Evolutionary conservation across 2,797 vertebrate genomes (phyloP), one percentile per base, ranked within the genome.

Genomic region (Somateria mollissima): DNA sequence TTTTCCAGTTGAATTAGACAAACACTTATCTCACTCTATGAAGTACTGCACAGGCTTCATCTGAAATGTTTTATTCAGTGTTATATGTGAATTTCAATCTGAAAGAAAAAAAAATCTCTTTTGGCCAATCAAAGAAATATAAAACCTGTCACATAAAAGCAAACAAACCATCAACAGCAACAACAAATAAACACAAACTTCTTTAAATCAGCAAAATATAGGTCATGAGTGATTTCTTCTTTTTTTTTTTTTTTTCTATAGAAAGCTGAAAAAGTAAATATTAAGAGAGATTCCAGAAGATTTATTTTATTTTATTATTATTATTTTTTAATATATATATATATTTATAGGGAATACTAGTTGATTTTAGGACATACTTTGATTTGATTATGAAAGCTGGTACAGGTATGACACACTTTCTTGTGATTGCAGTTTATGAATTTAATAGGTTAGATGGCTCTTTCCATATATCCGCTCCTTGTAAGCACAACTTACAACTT

Each of bases 161-260:
- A 87, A 65, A 85, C 13, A 30, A 54, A 24, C 47, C 47, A 49
- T 49, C 21, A 49, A 49, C 3, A 24, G 22, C 47, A 49, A 49
- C 47, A 49, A 30, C 53, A 54, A 28, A 53, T 8, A 47, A 70
- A 3, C 8, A 60, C 7, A 28, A 49, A 4, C 25, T 34, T 56
- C 54, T 58, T 28, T 1, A 73, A 66, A 2, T 41, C 11, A 45
- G 1, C 4, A 21, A 34, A 56, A 71, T 37, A 60, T 66, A 77
- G 4, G 41, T 13, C 1, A 43, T 43, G 13, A 75, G 6, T n/a
- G 2, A 0, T 30, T 8, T 2, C 34, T 36, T 36, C 34, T 21
- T 30, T 8, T 2, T 18, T 24, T 3, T n/a, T 49, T 21, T 27
- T 34, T 34, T 34, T 21, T 4, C 3, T 69, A 8, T 37, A 66